These are phyloP conservation scores for Drosophila littoralis DNA, from an alignment of 1,140 invertebrate species.

Conservation along the genomic window DNA sequence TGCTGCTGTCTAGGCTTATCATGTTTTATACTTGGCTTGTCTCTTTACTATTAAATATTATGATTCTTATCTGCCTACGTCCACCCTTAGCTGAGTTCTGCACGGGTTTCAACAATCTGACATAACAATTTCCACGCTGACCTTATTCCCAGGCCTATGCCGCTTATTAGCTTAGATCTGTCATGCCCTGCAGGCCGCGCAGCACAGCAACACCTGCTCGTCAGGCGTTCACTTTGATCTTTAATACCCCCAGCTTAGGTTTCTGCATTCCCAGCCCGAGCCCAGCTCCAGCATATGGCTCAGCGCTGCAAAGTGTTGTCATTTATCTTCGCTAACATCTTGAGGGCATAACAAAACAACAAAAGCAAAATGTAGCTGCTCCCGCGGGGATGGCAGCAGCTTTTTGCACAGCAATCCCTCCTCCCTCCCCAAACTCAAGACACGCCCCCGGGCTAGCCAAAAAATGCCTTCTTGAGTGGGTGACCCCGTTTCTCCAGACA, in stretches of 20 bases:
- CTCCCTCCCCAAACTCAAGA: conserved; percentile 6
- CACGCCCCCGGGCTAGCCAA: conserved; percentile 41
- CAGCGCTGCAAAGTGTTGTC: conserved; percentile 64
- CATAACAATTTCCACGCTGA: conserved; percentile 10
- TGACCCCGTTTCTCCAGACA: conserved; percentile 72
- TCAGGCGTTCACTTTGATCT: conserved; percentile 65
- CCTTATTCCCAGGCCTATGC: conserved; percentile 23
- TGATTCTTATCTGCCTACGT: not conserved
- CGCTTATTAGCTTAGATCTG: conserved; percentile 61
- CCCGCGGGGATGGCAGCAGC: conserved; percentile 7
- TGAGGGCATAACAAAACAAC: conserved; percentile 60
- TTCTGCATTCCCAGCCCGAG: not conserved
- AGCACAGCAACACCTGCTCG: conserved; percentile 36
- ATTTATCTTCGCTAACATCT: conserved; percentile 78
- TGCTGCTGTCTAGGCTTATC: conserved; percentile 1
- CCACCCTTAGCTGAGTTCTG: conserved; percentile 27
- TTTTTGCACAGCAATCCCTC: conserved; percentile 27
- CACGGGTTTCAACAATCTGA: conserved; percentile 4
- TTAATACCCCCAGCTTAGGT: conserved; percentile 48
- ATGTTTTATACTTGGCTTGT: not conserved
- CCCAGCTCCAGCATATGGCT: conserved; percentile 47
- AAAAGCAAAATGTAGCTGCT: conserved; percentile 32
- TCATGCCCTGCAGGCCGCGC: conserved; percentile 15
- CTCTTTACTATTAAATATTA: not conserved
- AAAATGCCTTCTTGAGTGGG: conserved; percentile 68